These are phyloP conservation scores for Grallaria varia DNA, from an alignment of 2,113 vertebrate species.

Conservation along the genomic window DNA sequence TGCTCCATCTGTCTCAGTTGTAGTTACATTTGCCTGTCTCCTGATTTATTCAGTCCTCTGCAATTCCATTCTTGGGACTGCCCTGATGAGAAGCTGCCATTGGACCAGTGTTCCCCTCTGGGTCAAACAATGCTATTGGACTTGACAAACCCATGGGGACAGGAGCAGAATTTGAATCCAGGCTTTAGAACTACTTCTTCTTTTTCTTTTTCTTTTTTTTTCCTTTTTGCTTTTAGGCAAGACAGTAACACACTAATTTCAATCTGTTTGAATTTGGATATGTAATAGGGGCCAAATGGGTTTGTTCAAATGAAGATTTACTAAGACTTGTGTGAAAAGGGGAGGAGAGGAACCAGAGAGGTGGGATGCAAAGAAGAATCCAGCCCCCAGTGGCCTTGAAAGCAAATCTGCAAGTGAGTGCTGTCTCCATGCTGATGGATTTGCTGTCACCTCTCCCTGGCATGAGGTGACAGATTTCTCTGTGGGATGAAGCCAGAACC, in stretches of 20 bases:
- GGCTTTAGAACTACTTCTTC: neutral
- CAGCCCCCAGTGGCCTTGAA: conserved; percentile 61
- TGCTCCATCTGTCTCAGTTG: neutral
- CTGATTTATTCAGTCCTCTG: neutral
- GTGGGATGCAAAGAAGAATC: neutral
- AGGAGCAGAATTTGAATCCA: neutral
- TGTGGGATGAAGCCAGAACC: conserved; percentile 55
- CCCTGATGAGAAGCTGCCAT: neutral
- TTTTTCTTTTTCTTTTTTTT: neutral
- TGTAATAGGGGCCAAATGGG: neutral
- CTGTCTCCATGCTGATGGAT: conserved; percentile 68
- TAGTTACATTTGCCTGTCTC: neutral
- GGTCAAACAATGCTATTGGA: neutral
- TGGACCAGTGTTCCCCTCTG: neutral
- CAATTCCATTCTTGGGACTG: neutral
- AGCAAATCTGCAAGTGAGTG: conserved; percentile 40
- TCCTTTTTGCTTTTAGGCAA: neutral
- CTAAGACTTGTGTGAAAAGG: neutral
- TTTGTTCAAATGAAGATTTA: conserved; percentile 19
- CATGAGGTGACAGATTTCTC: conserved; percentile 66
- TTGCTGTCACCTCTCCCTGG: conserved; percentile 67
- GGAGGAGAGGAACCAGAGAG: neutral
- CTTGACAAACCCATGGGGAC: neutral
- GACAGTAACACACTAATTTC: neutral
- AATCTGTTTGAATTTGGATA: neutral